A percentile compares a stretch with the other conserved stretches of the same genome.
phyloP scores from a whole-genome alignment of 2,888 invertebrate species.

The Mythimna ferrago region DNA sequence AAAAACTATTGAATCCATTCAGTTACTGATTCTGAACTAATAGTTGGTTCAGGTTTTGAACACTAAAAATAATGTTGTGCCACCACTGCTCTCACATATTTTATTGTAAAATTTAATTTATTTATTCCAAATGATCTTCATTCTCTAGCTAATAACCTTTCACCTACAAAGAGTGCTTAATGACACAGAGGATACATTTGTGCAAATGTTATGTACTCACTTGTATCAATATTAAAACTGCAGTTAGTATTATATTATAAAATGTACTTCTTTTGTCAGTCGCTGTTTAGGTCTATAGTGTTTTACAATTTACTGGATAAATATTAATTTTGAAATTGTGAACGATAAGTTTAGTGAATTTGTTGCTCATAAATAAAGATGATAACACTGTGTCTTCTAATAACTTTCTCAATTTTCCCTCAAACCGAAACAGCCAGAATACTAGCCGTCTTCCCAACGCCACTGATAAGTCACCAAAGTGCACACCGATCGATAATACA shows the following conservation, averaged over 20 bases:
- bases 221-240: slow-evolving; percentile 34
- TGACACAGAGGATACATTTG: slow-evolving; percentile 23
- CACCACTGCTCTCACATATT: too few relatives aligned
- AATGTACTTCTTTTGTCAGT: background rate
- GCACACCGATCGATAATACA: slow-evolving; percentile 37
- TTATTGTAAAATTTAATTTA: background rate
- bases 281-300: background rate
- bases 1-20: too few relatives aligned
- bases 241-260: background rate
- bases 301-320: background rate
- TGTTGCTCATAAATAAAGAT: background rate
- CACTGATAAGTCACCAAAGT: slow-evolving; percentile 40
- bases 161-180: slow-evolving; percentile 17
- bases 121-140: background rate
- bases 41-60: too few relatives aligned
- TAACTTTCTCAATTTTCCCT: background rate
- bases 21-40: too few relatives aligned
- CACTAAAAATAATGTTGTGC: too few relatives aligned
- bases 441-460: slow-evolving; percentile 48
- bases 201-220: slow-evolving; percentile 33
- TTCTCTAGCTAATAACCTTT: slow-evolving; percentile 13
- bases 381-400: slow-evolving; percentile 4
- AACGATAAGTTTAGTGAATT: too few relatives aligned
- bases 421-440: slow-evolving; percentile 42
- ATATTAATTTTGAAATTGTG: background rate